These are phyloP conservation scores for Brachypteracias leptosomus DNA, from an alignment of 2,113 vertebrate species.

Conservation along the genomic window DNA sequence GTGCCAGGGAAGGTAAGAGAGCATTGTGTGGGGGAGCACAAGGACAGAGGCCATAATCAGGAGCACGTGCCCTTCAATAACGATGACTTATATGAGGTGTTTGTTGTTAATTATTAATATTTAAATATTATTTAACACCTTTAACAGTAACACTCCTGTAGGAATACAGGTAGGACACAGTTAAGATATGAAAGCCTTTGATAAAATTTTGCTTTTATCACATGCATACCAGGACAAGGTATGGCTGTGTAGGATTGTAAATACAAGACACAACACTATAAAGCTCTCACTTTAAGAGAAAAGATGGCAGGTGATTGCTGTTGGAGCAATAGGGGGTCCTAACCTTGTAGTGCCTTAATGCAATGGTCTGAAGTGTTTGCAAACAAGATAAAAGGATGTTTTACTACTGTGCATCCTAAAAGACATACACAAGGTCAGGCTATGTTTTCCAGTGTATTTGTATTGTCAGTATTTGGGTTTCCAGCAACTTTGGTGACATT, in stretches of 20 bases:
- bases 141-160: background rate
- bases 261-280: background rate
- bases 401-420: background rate
- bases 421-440: background rate
- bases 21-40: background rate
- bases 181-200: background rate
- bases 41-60: background rate
- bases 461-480: rapidly evolving
- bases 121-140: background rate
- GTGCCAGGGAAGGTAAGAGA: background rate
- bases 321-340: background rate
- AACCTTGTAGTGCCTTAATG: background rate
- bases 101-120: constrained; percentile 38
- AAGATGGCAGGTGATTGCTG: background rate
- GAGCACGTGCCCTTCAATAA: background rate
- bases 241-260: background rate
- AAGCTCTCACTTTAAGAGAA: background rate
- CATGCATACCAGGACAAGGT: background rate
- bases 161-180: background rate
- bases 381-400: background rate
- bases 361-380: background rate
- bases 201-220: constrained; percentile 6
- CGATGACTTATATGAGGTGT: background rate
- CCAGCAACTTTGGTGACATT: background rate
- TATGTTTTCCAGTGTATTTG: background rate